phyloP scores from a whole-genome alignment of 2,113 vertebrate genomes.

The Gasterosteus nipponicus region DNA sequence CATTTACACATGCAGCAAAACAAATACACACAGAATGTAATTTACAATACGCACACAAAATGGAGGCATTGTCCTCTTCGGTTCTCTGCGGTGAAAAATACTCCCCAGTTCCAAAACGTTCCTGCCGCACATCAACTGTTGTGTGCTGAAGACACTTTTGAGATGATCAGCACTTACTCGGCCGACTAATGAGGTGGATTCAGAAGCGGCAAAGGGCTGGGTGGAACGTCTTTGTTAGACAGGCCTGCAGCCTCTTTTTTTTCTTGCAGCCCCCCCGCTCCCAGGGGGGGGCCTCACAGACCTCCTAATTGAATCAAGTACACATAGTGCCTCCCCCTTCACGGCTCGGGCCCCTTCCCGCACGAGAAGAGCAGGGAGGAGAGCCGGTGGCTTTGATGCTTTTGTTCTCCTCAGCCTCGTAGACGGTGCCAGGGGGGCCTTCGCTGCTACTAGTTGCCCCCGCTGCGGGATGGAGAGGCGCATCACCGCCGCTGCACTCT shows the following conservation, averaged over 20 bases:
- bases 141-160: constrained; percentile 32
- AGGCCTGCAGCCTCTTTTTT: constrained; percentile 71
- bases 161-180: constrained; percentile 79
- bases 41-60: background rate
- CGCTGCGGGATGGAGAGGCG: constrained; percentile 55
- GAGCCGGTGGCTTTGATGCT: constrained; percentile 70
- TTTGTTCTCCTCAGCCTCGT: constrained; percentile 73
- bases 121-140: background rate
- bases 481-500: constrained; percentile 24
- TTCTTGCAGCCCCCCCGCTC: constrained; percentile 67
- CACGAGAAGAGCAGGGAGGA: constrained; percentile 46
- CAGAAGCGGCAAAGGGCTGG: constrained; percentile 65
- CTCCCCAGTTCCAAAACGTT: constrained; percentile 23
- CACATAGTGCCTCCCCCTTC: constrained; percentile 71
- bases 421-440: constrained; percentile 76
- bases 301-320: constrained; percentile 94
- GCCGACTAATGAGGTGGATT: constrained; percentile 83
- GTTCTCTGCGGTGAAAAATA: constrained; percentile 18
- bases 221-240: constrained; percentile 87
- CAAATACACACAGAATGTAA: background rate
- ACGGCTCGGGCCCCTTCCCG: constrained; percentile 67
- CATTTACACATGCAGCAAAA: background rate
- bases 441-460: constrained; percentile 78
- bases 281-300: constrained; percentile 86
- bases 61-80: background rate